Evolutionary conservation across 2,888 invertebrate genomes (phyloP), one percentile per base, ranked within the genome.

Genomic region (Xanthia togata): DNA sequence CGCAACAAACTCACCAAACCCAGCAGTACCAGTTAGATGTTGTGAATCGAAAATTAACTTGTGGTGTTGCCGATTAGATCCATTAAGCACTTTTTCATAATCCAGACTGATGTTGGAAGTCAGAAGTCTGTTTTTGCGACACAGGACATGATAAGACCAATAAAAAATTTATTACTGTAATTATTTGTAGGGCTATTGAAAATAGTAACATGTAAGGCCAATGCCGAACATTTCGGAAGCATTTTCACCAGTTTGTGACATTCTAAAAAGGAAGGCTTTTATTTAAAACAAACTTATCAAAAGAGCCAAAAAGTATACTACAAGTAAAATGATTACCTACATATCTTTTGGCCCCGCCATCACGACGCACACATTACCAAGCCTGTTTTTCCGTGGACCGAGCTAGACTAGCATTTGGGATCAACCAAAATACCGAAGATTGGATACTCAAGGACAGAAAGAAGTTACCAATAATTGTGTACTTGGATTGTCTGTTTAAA

Each of bases 361-460:
- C 47, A 35, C 38, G n/a, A 63, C 62, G 57, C 17, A 55, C 75
- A 67, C n/a, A 23, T 41, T 41, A 50, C 35, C 11, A 35, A 76
- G 57, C 26, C 55, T 76, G 81, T 84, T 82, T 82, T 84, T 70
- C 31, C 38, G 44, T 38, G 65, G 41, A 53, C 72, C 84, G 70
- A 20, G 50, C 50, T 50, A 76, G 59, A 75, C 70, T 44, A 80
- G 69, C 64, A 60, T 70, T 75, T 62, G 31, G 5, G 38, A 50
- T 74, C 68, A 55, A 68, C 63, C 11, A 70, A 74, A 79, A 79
- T 69, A 75, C 38, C 35, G 53, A 64, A 47, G 62, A 70, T 76
- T 84, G 76, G 81, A 55, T 67, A 55, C 53, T 81, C 65, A 76
- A 72, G 63, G 84, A 59, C 69, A 62, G 35, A 20, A 35, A 12